These are phyloP conservation scores for Synanthedon myopaeformis DNA, from an alignment of 2,888 invertebrate genomes.

Conservation along the genomic window DNA sequence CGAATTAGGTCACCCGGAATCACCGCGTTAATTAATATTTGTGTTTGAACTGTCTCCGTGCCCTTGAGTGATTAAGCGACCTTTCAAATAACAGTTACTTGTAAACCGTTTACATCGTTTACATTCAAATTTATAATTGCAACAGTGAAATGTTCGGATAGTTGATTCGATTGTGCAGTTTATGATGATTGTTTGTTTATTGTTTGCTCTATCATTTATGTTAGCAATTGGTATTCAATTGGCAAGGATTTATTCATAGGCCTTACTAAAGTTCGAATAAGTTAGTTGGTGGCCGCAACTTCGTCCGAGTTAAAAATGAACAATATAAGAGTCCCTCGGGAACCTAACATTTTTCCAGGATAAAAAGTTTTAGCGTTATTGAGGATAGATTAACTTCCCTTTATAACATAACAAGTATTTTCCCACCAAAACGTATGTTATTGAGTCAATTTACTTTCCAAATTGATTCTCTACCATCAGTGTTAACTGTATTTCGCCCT, in stretches of 20 bases:
- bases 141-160: constrained; percentile 20
- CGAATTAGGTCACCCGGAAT: constrained; percentile 60
- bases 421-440: too few species aligned
- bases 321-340: too few species aligned
- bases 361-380: too few species aligned
- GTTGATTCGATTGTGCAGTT: constrained; percentile 20
- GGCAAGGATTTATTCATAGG: not conserved
- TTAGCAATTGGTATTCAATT: constrained; percentile 11
- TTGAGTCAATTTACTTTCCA: too few species aligned
- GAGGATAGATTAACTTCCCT: too few species aligned
- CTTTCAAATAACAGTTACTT: constrained; percentile 56
- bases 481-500: too few species aligned
- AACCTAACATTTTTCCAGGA: too few species aligned
- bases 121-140: constrained; percentile 31
- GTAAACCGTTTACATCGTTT: constrained; percentile 50
- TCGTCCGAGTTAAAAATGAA: too few species aligned
- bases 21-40: constrained; percentile 66
- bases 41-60: constrained; percentile 60
- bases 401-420: too few species aligned
- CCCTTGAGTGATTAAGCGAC: constrained; percentile 62
- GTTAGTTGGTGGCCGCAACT: not conserved
- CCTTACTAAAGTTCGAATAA: not conserved
- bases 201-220: not conserved
- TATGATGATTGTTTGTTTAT: too few species aligned
- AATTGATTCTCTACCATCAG: too few species aligned